phyloP scores from a whole-genome alignment of 2,888 invertebrate genomes.

The Amphimallon solstitiale region DNA sequence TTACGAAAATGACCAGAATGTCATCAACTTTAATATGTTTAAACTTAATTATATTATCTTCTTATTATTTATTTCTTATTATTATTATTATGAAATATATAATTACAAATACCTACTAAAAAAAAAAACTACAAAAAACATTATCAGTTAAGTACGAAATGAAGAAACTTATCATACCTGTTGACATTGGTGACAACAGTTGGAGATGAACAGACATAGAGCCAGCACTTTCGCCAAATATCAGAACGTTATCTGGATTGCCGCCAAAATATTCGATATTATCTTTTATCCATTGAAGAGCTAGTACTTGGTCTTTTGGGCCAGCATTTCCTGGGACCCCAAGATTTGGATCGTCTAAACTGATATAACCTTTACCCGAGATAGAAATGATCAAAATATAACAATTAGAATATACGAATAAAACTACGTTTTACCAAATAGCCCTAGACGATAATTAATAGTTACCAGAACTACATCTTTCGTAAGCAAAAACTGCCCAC shows the following conservation, averaged over 20 bases:
- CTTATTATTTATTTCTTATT: too few species aligned
- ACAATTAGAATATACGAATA: too few species aligned
- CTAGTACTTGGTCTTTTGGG: slow-evolving; percentile 21
- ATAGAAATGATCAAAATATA: too few species aligned
- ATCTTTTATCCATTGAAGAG: slow-evolving; percentile 21
- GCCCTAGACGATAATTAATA: slow-evolving; percentile 47
- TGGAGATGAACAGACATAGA: slow-evolving; percentile 10
- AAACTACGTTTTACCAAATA: slow-evolving; percentile 18
- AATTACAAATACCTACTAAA: too few species aligned
- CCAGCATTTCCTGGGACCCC: slow-evolving; percentile 8
- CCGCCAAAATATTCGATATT: slow-evolving; percentile 18
- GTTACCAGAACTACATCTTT: slow-evolving; percentile 72
- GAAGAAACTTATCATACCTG: too few species aligned
- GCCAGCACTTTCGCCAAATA: slow-evolving; percentile 26
- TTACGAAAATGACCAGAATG: too few species aligned
- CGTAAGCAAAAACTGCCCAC: slow-evolving; percentile 76
- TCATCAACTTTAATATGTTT: too few species aligned
- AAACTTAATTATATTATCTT: too few species aligned
- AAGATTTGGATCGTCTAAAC: neutral
- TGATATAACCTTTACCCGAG: slow-evolving; percentile 19
- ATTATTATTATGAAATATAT: too few species aligned
- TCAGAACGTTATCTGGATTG: slow-evolving; percentile 5
- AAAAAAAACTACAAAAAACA: too few species aligned
- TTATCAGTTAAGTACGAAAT: too few species aligned
- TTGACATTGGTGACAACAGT: slow-evolving; percentile 7